Evolutionary conservation across 2,113 vertebrate genomes (phyloP), one percentile per base, ranked within the genome.

Genomic region (Sinocyclocheilus anophthalmus): DNA sequence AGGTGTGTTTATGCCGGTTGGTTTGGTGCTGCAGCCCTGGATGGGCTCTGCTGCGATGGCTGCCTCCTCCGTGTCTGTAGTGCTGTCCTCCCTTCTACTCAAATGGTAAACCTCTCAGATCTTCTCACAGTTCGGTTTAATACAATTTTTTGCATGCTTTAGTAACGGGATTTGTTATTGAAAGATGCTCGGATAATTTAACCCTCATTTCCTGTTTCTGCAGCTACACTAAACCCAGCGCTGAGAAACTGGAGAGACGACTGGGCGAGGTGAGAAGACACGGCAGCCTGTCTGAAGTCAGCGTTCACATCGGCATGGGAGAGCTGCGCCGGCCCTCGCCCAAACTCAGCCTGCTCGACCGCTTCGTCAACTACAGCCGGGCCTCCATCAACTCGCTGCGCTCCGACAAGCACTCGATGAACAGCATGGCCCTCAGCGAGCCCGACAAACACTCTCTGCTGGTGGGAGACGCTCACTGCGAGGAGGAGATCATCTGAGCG

Each of bases 31-130:
- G 16, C 97, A 98, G 86, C 98, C 98, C 0, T 99, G 98, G 98
- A 99, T 99, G 98, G 98, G 96, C 33, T 99, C 98, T 0, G 98
- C 96, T 0, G 98, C 98, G n/a, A 99, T 99, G 98, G 98, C 98
- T 0, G 96, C 97, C 72, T 99, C 98, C 12, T 99, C 98, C 0
- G 96, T 99, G 24, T 99, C 98, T 0, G 98, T 99, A 7, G 95
- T 99, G 20, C 93, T 99, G 69, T 99, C 98, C 0, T 99, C 98
- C 2, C 91, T 99, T 72, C 94, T 99, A 87, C 95, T 99, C 30
- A 97, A 94, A 91, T 95, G 94, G 98, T 97, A 93, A 95, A 96
- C 89, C 9, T 57, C 4, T 16, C 37, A 1, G 22, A 53, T 22
- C 12, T 37, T 37, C 33, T 0, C 33, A 37, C 33, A 37, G 33